Evolutionary conservation across 2,888 invertebrate species (phyloP).

Genomic region (Orthosia gracilis): DNA sequence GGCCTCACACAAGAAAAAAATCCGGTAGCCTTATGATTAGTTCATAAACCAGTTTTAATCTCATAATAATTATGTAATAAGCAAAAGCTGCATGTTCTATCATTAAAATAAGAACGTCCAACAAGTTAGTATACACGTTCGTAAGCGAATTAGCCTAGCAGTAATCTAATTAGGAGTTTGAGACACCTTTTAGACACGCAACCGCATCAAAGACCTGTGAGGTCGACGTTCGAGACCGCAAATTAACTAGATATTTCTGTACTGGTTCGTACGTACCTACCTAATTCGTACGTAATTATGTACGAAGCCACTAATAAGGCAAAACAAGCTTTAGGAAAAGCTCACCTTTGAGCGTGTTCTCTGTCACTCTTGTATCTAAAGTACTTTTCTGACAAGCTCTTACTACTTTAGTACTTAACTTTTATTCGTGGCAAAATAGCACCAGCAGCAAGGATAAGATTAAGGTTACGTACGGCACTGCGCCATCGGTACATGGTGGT

Average conservation of each 20-base stretch:
- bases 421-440: no score
- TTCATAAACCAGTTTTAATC: background rate
- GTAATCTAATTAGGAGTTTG: constrained; percentile 71
- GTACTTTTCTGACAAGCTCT: no score
- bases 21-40: background rate
- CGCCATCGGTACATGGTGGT: no score
- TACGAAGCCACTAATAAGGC: background rate
- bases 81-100: background rate
- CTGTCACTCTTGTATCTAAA: no score
- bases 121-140: constrained; percentile 12
- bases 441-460: no score
- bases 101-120: background rate
- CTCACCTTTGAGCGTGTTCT: no score
- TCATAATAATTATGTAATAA: no score
- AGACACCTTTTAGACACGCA: constrained; percentile 70
- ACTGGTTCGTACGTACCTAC: background rate
- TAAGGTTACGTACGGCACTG: no score
- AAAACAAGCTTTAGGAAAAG: background rate
- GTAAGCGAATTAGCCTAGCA: constrained; percentile 29
- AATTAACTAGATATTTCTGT: constrained; percentile 67
- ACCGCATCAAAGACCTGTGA: constrained; percentile 70
- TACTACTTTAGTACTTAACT: no score
- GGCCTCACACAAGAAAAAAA: background rate
- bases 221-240: constrained; percentile 55
- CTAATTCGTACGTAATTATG: constrained; percentile 14